These are phyloP conservation scores for Atrichornis clamosus DNA, from an alignment of 2,113 vertebrate species.

Conservation along the genomic window DNA sequence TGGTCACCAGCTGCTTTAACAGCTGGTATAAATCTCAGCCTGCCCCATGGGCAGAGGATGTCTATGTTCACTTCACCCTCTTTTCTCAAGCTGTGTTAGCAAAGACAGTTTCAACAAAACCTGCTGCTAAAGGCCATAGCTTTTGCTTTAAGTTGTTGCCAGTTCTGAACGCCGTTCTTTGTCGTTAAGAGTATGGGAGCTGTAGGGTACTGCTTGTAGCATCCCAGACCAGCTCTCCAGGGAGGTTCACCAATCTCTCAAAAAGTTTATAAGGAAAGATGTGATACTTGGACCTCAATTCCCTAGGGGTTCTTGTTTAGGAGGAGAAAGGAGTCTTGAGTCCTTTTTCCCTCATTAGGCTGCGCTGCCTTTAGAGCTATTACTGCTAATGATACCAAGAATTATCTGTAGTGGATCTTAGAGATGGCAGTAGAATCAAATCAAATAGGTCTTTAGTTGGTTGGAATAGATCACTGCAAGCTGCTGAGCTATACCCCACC, in stretches of 20 bases:
- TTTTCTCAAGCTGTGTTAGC: background rate
- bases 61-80: background rate
- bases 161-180: background rate
- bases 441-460: background rate
- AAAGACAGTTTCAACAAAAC: background rate
- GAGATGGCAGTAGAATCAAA: background rate
- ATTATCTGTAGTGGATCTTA: background rate
- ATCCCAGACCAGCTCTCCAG: background rate
- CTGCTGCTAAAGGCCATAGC: background rate
- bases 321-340: background rate
- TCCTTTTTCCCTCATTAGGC: background rate
- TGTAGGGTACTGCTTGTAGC: background rate
- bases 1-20: background rate
- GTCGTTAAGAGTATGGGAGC: background rate
- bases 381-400: background rate
- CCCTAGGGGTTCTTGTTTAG: background rate
- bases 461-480: background rate
- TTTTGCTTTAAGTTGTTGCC: background rate
- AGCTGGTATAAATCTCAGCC: background rate
- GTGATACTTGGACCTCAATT: background rate
- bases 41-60: background rate
- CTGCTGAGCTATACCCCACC: background rate
- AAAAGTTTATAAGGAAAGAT: background rate
- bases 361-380: background rate
- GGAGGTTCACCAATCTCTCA: background rate